Conservation (phyloP, 2,797 vertebrate genomes). For the Enteromius unitaeniatus region DNA sequence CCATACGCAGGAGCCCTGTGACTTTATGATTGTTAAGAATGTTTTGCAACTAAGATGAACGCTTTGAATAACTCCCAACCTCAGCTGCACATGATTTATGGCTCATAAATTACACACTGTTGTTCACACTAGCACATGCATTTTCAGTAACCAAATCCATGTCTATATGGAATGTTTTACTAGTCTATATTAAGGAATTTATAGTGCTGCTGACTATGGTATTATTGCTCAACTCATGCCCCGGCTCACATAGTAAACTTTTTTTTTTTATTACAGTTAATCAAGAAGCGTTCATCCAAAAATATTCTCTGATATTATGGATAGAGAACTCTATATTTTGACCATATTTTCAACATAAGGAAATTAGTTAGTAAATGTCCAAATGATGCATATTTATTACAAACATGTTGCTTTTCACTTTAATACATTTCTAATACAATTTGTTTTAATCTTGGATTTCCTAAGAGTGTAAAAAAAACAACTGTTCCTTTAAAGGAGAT, state of each 20-base stretch:
- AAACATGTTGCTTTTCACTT: background rate
- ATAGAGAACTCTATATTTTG: background rate
- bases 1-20: constrained; percentile 24
- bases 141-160: constrained; percentile 1
- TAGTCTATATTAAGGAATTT: background rate
- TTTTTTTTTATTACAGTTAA: background rate
- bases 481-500: background rate
- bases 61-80: constrained; percentile 11
- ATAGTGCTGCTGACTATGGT: background rate
- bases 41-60: constrained; percentile 22
- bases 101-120: background rate
- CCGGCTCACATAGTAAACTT: background rate
- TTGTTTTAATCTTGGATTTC: background rate
- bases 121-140: constrained; percentile 9
- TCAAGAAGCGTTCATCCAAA: background rate
- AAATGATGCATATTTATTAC: background rate
- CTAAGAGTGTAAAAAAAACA: background rate
- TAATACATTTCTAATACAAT: background rate
- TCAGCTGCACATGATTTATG: constrained; percentile 14
- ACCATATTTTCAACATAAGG: background rate
- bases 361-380: background rate
- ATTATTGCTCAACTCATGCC: background rate
- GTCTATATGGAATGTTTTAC: background rate
- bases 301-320: background rate
- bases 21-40: constrained; percentile 29